Percentiles rank a stretch among this genome's conserved stretches.
Conservation (phyloP, 2,888 invertebrate genomes). For the Abrostola triplasia region DNA sequence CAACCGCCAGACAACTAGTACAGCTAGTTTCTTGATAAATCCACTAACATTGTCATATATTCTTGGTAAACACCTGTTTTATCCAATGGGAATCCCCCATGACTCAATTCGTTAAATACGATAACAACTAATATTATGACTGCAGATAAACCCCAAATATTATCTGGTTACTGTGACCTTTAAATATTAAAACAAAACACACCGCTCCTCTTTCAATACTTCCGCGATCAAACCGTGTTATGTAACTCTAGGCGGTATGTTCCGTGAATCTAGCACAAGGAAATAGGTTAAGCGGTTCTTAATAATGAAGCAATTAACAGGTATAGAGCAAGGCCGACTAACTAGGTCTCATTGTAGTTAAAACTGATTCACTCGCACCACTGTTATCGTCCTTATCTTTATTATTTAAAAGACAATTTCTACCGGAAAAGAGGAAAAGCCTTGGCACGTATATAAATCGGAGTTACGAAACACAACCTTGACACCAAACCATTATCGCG, state of each 20-base stretch:
- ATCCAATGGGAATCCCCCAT: constrained; percentile 44
- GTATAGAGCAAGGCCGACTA: constrained; percentile 73
- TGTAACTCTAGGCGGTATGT: constrained; percentile 66
- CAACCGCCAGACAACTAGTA: constrained; percentile 27
- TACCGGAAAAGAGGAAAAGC: constrained; percentile 74
- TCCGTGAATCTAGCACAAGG: constrained; percentile 74
- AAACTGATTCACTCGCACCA: constrained; percentile 51
- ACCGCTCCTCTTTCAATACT: constrained; percentile 49
- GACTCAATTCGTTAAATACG: constrained; percentile 33
- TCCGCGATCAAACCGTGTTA: constrained; percentile 69
- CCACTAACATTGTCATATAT: neutral
- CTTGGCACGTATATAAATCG: constrained; percentile 78
- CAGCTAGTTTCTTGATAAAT: constrained; percentile 14
- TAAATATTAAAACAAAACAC: constrained; percentile 25
- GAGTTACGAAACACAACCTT: constrained; percentile 83
- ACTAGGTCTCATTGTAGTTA: constrained; percentile 69
- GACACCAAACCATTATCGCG: constrained; percentile 86
- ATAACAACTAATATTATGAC: constrained; percentile 32
- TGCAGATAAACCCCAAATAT: constrained; percentile 32
- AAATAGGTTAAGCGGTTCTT: constrained; percentile 86
- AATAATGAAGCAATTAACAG: constrained; percentile 83
- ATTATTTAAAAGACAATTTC: constrained; percentile 61
- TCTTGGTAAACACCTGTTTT: constrained; percentile 13
- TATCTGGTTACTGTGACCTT: constrained; percentile 40
- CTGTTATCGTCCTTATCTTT: constrained; percentile 56